phyloP scores from a whole-genome alignment of 2,113 vertebrate genomes.

The Asarcornis scutulata region DNA sequence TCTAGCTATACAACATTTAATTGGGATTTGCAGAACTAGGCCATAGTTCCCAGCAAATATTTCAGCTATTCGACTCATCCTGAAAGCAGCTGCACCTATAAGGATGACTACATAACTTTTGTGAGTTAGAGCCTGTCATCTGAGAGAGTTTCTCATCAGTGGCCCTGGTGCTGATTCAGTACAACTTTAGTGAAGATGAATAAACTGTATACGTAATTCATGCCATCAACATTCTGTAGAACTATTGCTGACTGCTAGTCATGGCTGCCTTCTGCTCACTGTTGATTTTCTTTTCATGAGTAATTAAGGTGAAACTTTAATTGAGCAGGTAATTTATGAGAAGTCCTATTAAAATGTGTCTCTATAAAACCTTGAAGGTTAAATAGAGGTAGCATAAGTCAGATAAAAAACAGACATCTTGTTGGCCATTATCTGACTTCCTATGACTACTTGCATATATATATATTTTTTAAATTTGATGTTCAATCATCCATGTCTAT shows the following conservation, averaged over 20 bases:
- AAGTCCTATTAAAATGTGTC: background rate
- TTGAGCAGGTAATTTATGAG: background rate
- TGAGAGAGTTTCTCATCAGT: background rate
- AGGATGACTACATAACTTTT: background rate
- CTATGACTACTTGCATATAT: background rate
- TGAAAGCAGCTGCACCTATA: background rate
- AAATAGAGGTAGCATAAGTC: background rate
- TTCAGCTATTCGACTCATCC: background rate
- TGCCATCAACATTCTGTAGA: background rate
- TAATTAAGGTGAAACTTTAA: slow-evolving; percentile 6
- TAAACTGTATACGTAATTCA: background rate
- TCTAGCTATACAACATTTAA: background rate
- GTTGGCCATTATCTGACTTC: background rate
- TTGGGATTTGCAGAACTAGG: background rate
- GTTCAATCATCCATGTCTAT: background rate
- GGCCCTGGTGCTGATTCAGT: slow-evolving; percentile 4
- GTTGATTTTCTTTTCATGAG: slow-evolving; percentile 15
- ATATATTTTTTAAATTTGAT: background rate
- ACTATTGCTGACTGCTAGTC: background rate
- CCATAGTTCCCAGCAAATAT: background rate
- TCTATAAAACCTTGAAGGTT: background rate
- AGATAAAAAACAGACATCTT: background rate
- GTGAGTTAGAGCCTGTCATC: background rate
- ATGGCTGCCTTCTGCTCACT: background rate
- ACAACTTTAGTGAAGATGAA: background rate